A percentile compares a stretch with the other conserved stretches of the same genome.
These are phyloP conservation scores for Hydropsyche tenuis DNA, from an alignment of 1,140 invertebrate genomes.

Conservation along the genomic window DNA sequence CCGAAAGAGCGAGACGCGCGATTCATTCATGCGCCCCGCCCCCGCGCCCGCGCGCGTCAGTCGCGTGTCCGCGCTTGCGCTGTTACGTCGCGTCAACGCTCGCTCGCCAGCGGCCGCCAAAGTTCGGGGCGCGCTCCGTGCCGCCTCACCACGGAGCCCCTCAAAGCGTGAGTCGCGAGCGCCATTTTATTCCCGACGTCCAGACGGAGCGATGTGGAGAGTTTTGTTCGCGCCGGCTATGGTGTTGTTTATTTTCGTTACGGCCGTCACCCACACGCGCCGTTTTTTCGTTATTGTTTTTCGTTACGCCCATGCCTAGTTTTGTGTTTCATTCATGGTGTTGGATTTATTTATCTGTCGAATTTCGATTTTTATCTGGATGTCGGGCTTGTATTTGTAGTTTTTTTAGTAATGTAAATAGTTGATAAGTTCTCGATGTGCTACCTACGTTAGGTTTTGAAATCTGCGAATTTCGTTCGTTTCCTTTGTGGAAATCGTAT, in stretches of 20 bases:
- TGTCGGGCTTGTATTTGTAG: too few species aligned
- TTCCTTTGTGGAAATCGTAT: too few species aligned
- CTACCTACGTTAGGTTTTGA: too few species aligned
- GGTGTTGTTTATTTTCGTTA: constrained; percentile 50
- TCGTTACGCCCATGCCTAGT: neutral
- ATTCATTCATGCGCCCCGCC: constrained; percentile 26
- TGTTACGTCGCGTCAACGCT: neutral
- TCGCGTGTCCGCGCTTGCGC: constrained; percentile 36
- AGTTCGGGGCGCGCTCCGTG: neutral
- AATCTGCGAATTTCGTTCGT: too few species aligned
- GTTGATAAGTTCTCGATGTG: too few species aligned
- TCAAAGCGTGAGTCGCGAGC: constrained; percentile 40
- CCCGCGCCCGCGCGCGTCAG: neutral
- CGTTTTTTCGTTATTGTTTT: neutral
- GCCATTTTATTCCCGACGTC: too few species aligned
- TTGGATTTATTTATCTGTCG: too few species aligned
- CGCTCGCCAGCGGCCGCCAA: neutral
- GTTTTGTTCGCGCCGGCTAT: too few species aligned
- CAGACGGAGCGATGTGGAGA: too few species aligned
- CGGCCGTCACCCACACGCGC: constrained; percentile 45
- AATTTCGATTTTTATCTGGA: too few species aligned
- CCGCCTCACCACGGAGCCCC: constrained; percentile 39
- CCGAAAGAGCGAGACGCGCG: neutral
- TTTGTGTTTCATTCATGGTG: neutral
- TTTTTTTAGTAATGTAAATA: too few species aligned